Evolutionary conservation across 2,888 invertebrate genomes (phyloP).

Genomic region (Rugalucina vietnamica): DNA sequence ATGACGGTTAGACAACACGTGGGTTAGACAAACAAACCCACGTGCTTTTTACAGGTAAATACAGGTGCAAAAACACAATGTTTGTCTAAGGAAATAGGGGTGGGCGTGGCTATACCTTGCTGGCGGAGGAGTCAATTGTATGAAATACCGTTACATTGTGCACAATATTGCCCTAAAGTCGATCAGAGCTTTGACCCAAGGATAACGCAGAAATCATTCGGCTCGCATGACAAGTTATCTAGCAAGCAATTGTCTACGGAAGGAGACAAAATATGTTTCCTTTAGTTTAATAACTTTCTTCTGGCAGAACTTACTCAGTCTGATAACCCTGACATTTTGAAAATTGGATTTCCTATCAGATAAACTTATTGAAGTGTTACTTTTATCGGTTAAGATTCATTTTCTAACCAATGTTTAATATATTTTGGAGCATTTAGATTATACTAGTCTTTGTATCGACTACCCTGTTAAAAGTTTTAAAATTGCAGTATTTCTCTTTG

Average conservation of each 20-base stretch:
- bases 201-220: conserved; percentile 44
- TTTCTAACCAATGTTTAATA: too few relatives aligned
- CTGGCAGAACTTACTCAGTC: conserved; percentile 64
- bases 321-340: conserved; percentile 75
- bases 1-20: too few relatives aligned
- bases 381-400: conserved; percentile 50
- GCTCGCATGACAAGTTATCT: conserved; percentile 50
- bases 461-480: too few relatives aligned
- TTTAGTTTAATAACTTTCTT: conserved; percentile 74
- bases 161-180: conserved; percentile 51
- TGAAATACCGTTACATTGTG: conserved; percentile 67
- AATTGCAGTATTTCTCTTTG: too few relatives aligned
- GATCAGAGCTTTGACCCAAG: conserved; percentile 36
- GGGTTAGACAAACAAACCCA: too few relatives aligned
- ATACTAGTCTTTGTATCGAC: too few relatives aligned
- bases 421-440: too few relatives aligned
- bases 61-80: too few relatives aligned
- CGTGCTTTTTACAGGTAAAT: too few relatives aligned
- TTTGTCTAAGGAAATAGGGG: too few relatives aligned
- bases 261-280: conserved; percentile 66
- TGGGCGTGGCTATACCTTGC: too few relatives aligned
- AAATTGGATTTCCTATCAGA: conserved; percentile 78
- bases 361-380: conserved; percentile 40
- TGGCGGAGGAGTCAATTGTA: conserved; percentile 67
- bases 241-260: conserved; percentile 67